Evolutionary conservation across 2,113 vertebrate species (phyloP), one percentile per base, ranked within the genome.

Genomic region (Ptilorrhoa leucosticta): DNA sequence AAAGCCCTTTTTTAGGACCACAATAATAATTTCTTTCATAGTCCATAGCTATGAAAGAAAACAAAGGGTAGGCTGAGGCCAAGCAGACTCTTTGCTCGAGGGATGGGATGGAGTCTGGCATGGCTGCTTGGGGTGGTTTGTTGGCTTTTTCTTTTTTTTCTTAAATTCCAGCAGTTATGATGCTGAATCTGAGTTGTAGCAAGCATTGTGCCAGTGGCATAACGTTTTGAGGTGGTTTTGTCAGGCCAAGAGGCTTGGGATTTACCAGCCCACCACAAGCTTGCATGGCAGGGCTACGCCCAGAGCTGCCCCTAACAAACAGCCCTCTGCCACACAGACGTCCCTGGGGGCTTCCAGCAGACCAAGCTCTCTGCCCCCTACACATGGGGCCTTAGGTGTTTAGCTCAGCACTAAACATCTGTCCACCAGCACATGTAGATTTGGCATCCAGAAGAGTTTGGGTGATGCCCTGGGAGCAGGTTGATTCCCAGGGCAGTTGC

Each of bases 361-460:
- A n/a, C 2, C 0, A 1, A 3, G 3, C 26, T 66, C 33, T 78
- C 42, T 71, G 2, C 6, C n/a, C 26, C 1, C n/a, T 81, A 23
- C 26, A 27, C 7, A 20, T n/a, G 33, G 8, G 18, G 2, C 12
- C 15, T 24, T 54, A 40, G 31, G 19, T 50, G 15, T 81, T 91
- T 37, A 70, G 20, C 35, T 92, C 20, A 8, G 50, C 30, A 22
- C n/a, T 70, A 42, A 51, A 15, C 2, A 2, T 70, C n/a, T 84
- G 27, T 39, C 21, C 19, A 65, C 19, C 45, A 70, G 35, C 45
- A 65, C 0, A 0, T 11, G 47, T 18, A 17, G 51, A 33, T 35
- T 54, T 58, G 27, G 35, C 27, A 68, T 51, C 13, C 39, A 42
- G 33, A 11, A 31, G 18, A 58, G 16, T 84, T 27, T 50, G 56